Evolutionary conservation across 2,888 invertebrate genomes (phyloP), one percentile per base, ranked within the genome.

Genomic region (Dichetophora obliterata): DNA sequence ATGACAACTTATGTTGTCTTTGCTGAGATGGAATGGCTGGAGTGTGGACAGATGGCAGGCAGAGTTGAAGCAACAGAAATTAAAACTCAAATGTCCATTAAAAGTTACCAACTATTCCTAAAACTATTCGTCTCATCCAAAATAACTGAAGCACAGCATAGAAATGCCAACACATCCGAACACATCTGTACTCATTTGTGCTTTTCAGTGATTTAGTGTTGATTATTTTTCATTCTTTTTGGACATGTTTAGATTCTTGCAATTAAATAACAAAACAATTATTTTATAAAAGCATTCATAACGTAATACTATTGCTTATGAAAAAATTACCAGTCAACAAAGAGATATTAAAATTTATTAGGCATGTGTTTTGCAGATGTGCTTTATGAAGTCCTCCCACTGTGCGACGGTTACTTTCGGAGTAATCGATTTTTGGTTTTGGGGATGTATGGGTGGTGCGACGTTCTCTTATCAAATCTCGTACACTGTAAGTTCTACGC

Each of bases 81-180:
- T 5, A 61, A 43, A 72, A 50, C 48, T 61, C 59, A 72, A 48
- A 61, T 61, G 61, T 61, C 61, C 59, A 72, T 72, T 72, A 72
- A 61, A 57, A 72, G 72, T 72, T 72, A 9, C 72, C 22, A 72
- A 72, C 61, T 61, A 48, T 48, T 72, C 34, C 16, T 22, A 27
- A 43, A 70, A 27, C 14, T 63, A 34, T 34, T 63, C 34, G 24
- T 37, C 43, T 63, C 63, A 34, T 63, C 14, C 34, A 34, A 63
- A n/a, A 34, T 63, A 37, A 24, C 24, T 14, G 59, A 63, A 34
- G 8, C 31, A 34, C n/a, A 11, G 31, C 4, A 63, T n/a, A 43
- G n/a, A 34, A 34, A 63, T 16, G 14, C 63, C 14, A 34, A 34
- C 31, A 14, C 22, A 59, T 24, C 5, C 27, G 48, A 1, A n/a